A percentile compares a stretch with the other conserved stretches of the same genome.
phyloP scores from a whole-genome alignment of 2,888 invertebrate genomes.

The Dimorphilus gyrociliatus region DNA sequence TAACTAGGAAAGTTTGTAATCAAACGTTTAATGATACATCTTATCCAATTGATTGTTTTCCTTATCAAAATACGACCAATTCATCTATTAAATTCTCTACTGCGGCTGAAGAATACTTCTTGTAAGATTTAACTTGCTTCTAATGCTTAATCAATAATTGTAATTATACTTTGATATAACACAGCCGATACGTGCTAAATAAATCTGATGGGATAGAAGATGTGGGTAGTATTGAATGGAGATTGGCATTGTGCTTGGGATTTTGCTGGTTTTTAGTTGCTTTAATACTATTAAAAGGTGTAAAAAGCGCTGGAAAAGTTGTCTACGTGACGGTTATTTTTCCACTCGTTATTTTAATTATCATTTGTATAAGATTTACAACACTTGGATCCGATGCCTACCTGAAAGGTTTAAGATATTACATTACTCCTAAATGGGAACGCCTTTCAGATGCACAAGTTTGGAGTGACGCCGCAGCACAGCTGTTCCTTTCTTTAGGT shows the following conservation, averaged over 20 bases:
- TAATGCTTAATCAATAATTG: no score
- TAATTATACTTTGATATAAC: no score
- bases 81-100: no score
- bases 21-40: no score
- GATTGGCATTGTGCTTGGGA: constrained; percentile 8
- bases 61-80: no score
- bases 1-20: no score
- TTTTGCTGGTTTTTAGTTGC: constrained; percentile 7
- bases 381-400: constrained; percentile 18
- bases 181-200: constrained; percentile 3
- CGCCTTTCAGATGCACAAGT: constrained; percentile 6
- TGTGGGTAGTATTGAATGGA: constrained; percentile 16
- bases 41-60: no score
- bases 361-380: constrained; percentile 19
- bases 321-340: constrained; percentile 23
- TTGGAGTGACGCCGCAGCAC: constrained; percentile 9
- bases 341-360: constrained; percentile 21
- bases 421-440: constrained; percentile 8
- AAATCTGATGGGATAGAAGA: constrained; percentile 5
- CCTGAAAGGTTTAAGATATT: constrained; percentile 19
- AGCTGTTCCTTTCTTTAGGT: constrained; percentile 10
- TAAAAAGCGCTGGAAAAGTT: constrained; percentile 12
- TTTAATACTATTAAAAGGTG: constrained; percentile 6
- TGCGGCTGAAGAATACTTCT: no score
- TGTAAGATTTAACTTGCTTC: no score